A percentile compares a stretch with the other conserved stretches of the same genome.
phyloP scores from a whole-genome alignment of 92 coral and sea anemone genomes.

The Umimayanthus kanabou region DNA sequence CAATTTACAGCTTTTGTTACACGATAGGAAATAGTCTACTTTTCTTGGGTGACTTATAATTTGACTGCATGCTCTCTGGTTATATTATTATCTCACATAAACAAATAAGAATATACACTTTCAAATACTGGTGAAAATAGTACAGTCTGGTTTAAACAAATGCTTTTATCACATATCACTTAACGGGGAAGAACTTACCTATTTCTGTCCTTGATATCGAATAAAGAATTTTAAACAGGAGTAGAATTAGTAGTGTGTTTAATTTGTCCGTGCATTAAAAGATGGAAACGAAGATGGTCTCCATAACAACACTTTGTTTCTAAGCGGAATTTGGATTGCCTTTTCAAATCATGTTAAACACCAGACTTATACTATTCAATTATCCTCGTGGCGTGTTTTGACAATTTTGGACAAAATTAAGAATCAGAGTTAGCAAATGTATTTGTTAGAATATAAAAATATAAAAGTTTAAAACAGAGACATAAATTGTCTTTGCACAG shows the following conservation, averaged over 20 bases:
- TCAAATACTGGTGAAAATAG: neutral
- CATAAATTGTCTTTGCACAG: too few species aligned
- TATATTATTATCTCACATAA: too few species aligned
- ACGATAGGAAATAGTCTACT: neutral
- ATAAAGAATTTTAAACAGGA: neutral
- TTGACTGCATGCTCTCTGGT: neutral
- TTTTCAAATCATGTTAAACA: neutral
- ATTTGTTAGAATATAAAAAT: too few species aligned
- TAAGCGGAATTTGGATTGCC: constrained; percentile 6
- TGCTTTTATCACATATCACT: neutral
- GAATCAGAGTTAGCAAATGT: too few species aligned
- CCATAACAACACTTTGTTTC: neutral
- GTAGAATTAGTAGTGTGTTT: neutral
- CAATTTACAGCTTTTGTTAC: neutral
- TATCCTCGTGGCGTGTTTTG: neutral
- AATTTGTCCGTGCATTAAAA: neutral
- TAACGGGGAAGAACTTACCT: neutral
- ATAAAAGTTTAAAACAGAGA: too few species aligned
- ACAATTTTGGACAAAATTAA: too few species aligned
- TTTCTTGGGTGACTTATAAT: neutral
- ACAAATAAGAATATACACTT: neutral
- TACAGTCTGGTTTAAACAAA: neutral
- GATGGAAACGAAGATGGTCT: neutral
- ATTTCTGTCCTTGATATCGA: neutral
- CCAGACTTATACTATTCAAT: neutral